A percentile compares a stretch with the other conserved stretches of the same genome.
Evolutionary conservation across 2,888 invertebrate species (phyloP).

Genomic region (Eurytoma adleriae): DNA sequence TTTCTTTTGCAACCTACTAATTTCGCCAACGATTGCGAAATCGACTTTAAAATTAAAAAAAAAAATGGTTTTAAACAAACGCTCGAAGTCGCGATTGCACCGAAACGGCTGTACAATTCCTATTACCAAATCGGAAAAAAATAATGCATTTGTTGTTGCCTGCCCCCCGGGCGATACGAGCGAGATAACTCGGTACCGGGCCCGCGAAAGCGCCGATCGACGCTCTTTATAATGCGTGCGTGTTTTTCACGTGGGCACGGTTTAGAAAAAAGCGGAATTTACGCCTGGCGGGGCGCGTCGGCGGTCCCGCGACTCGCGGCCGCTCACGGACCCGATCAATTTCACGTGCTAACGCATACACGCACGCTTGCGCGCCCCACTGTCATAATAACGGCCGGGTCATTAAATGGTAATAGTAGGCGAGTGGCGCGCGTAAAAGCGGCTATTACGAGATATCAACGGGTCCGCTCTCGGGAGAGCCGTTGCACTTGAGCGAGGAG

Average conservation of each 20-base stretch:
- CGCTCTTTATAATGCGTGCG: background rate
- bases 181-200: background rate
- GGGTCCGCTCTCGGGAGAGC: background rate
- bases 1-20: background rate
- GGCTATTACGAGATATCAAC: constrained; percentile 10
- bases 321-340: constrained; percentile 6
- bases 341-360: constrained; percentile 4
- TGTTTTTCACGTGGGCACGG: constrained; percentile 15
- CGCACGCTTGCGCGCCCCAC: background rate
- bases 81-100: background rate
- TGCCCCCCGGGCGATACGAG: constrained; percentile 1
- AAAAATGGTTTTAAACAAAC: background rate
- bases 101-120: too few relatives aligned
- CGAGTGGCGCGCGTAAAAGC: constrained; percentile 58
- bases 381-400: constrained; percentile 34
- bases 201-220: background rate
- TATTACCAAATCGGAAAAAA: constrained; percentile 4
- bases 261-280: constrained; percentile 22
- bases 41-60: background rate
- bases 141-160: background rate
- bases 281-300: background rate
- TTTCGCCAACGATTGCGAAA: constrained; percentile 12
- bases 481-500: constrained; percentile 24
- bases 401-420: constrained; percentile 55
- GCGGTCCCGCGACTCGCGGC: background rate